Base-by-base conservation (phyloP, 2,888 invertebrate species). In the Eupithecia subumbrata region DNA sequence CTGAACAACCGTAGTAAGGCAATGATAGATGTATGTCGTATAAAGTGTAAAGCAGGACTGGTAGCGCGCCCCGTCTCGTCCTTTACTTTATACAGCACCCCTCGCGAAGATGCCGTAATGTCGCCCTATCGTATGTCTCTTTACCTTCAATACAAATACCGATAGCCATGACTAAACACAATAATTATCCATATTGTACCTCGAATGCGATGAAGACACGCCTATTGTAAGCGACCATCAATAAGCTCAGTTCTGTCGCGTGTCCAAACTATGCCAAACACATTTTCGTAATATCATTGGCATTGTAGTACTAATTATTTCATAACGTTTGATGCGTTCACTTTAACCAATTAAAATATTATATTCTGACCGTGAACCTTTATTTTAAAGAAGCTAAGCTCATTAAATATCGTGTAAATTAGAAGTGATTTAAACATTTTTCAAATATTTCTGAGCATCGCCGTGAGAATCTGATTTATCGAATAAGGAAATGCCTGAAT, bases 41-140 rank as follows among this genome's bases (percentile, higher is more conserved):
- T 83, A 84, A 86, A 85, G 89, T 84, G 84, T 82, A 84, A 83
- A 82, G 84, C 79, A 79, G 86, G 87, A 94, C 93, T 94, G 94
- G 83, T 92, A 86, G 84, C 84, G 89, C 90, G 91, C 90, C 92
- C 90, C 86, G 87, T 80, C 37, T 75, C 86, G 82, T 84, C 85
- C 84, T 85, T 82, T 83, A 81, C 85, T 88, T 91, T 93, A 92
- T 94, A 94, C 90, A 88, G 90, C 90, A 87, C 90, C 84, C 84
- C 80, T 79, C 79, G 76, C 82, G 87, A 87, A 87, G 90, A 90
- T 92, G 91, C 91, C 82, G 91, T 90, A 91, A 92, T 87, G 86
- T 87, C 88, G 89, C 87, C 90, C 89, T 89, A 89, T 88, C 87
- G 85, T 88, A 89, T 86, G 85, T 86, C 83, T 87, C 86, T 88